Evolutionary conservation across 1,140 invertebrate species (phyloP).

Genomic region (Microvelia longipes): DNA sequence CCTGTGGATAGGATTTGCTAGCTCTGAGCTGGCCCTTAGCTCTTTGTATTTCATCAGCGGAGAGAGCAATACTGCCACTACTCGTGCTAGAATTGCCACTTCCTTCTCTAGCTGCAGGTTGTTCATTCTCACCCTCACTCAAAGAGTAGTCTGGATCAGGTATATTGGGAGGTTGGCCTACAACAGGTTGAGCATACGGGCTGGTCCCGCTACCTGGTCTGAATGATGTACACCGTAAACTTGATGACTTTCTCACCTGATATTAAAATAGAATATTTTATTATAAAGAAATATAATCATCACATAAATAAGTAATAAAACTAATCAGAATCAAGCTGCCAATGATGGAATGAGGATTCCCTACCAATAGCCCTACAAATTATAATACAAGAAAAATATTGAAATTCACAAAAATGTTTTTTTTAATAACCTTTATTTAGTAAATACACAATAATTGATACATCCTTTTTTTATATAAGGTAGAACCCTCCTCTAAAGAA

Average conservation of each 20-base stretch:
- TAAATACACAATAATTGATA: no score
- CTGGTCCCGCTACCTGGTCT: constrained; percentile 21
- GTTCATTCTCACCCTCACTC: constrained; percentile 47
- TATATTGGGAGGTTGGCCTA: constrained; percentile 46
- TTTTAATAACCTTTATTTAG: no score
- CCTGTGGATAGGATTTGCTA: constrained; percentile 56
- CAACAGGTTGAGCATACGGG: constrained; percentile 21
- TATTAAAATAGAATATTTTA: not conserved
- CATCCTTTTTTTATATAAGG: no score
- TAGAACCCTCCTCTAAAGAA: no score
- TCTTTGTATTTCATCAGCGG: constrained; percentile 73
- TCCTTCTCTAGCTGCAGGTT: constrained; percentile 37
- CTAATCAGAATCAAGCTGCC: no score
- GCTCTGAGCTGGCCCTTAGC: constrained; percentile 59
- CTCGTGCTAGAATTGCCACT: constrained; percentile 30
- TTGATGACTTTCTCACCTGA: constrained; percentile 47
- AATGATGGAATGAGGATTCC: no score
- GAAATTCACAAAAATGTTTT: no score
- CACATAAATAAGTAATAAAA: no score
- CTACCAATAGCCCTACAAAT: no score
- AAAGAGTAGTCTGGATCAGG: constrained; percentile 80
- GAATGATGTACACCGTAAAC: constrained; percentile 38
- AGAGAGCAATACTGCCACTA: constrained; percentile 59
- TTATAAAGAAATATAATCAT: not conserved
- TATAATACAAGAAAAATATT: no score